Base-by-base conservation (phyloP, 2,797 vertebrate species). In the Neosilurus hyrtlii region DNA sequence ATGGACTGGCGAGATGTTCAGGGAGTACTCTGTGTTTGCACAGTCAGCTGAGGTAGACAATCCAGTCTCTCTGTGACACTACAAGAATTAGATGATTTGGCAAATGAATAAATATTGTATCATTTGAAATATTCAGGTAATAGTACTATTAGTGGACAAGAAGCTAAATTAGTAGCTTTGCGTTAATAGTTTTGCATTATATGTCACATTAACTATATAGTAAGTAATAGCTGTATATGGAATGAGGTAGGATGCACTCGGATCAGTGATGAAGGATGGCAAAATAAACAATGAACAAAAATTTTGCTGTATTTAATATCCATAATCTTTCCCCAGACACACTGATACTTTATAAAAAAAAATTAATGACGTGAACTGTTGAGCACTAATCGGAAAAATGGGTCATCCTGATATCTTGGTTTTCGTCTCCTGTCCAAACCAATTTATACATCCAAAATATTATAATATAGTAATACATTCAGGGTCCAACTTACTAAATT, bases 311-410 rank as follows among this genome's bases (percentile, higher is more conserved):
- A 30, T 78, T 72, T 72, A 85, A 81, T 81, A 80, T 78, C 49
- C 16, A 65, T 35, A 73, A 82, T 67, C 67, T 52, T 67, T 24
- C 59, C 84, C 57, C 66, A 30, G 72, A 71, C 62, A 76, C 68
- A 59, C 43, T 51, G 65, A 35, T 73, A 52, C 61, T 79, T 82
- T 85, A 85, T n/a, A 79, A 73, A 82, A 82, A 79, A 82, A 81
- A n/a, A 20, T 9, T 82, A 83, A 81, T 81, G 61, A 77, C 81
- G 67, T 24, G 51, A 82, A 80, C 59, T 56, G 77, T 67, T 43
- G 43, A 54, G 30, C 22, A 26, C 16, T 67, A 70, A 85, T 78
- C 66, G 51, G 20, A 20, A 24, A 84, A 86, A 83, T 74, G 67
- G 82, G 73, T 30, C 78, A 57, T 73, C 76, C 15, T 78, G 71